Percentiles rank a stretch among this genome's conserved stretches.
Evolutionary conservation across 2,888 invertebrate species (phyloP).

Genomic region (Tetragnatha montana): DNA sequence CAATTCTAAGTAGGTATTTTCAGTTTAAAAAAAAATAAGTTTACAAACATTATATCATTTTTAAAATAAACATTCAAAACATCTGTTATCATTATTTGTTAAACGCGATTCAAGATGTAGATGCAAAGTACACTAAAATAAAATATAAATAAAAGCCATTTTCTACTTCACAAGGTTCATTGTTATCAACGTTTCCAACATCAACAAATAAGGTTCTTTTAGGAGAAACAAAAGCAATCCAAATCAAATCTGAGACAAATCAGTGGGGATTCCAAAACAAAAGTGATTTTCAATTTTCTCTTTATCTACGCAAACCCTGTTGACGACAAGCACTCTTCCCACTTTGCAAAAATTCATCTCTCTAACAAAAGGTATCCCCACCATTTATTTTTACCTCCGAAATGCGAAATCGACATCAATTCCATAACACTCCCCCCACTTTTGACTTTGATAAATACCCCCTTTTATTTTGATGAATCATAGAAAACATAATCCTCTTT

Average conservation of each 20-base stretch:
- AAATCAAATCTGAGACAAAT: background rate
- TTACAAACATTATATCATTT: background rate
- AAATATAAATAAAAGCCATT: too few species aligned
- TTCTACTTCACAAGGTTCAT: too few species aligned
- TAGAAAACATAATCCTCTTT: background rate
- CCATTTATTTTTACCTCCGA: background rate
- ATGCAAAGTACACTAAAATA: too few species aligned
- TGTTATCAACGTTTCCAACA: too few species aligned
- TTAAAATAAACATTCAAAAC: too few species aligned
- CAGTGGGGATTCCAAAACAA: background rate
- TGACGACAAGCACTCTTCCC: background rate
- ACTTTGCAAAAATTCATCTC: background rate
- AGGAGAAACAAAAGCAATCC: background rate
- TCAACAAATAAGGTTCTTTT: background rate
- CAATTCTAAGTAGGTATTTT: background rate
- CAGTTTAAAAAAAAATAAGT: background rate
- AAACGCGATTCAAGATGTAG: too few species aligned
- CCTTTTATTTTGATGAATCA: constrained; percentile 40
- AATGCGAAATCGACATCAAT: constrained; percentile 2
- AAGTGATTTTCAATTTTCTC: background rate
- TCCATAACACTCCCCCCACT: background rate
- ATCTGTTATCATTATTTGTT: too few species aligned
- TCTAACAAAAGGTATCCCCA: background rate
- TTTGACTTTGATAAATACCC: constrained; percentile 15
- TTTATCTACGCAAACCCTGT: background rate